phyloP scores from a whole-genome alignment of 1,140 invertebrate species.

The Lamellibrachia luymesi region DNA sequence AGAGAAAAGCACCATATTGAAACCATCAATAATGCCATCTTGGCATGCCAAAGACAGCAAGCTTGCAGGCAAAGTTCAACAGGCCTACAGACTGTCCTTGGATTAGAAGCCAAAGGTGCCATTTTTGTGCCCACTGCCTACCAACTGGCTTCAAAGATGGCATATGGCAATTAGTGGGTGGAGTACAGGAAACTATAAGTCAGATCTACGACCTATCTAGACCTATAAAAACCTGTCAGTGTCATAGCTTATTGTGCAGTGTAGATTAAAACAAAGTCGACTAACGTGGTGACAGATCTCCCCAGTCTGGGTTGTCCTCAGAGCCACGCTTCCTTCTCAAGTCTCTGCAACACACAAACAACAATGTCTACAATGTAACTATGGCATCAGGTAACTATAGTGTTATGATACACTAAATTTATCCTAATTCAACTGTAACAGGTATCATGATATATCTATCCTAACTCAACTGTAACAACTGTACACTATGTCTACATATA shows the following conservation, averaged over 20 bases:
- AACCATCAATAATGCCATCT: too few species aligned
- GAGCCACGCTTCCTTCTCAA: conserved; percentile 86
- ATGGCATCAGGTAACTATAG: background rate
- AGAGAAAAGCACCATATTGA: too few species aligned
- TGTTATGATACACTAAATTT: background rate
- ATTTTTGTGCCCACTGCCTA: too few species aligned
- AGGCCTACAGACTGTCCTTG: too few species aligned
- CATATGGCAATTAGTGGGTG: background rate
- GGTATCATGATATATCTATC: background rate
- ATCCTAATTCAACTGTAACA: background rate
- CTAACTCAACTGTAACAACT: background rate
- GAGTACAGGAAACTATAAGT: background rate
- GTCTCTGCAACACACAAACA: conserved; percentile 63
- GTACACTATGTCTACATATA: background rate
- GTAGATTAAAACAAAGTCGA: background rate
- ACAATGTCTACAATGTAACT: background rate
- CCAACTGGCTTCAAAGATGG: too few species aligned
- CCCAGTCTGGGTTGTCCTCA: conserved; percentile 86
- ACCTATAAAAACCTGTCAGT: background rate
- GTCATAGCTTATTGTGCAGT: background rate
- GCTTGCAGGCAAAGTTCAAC: too few species aligned
- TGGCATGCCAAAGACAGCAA: too few species aligned
- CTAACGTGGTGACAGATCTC: conserved; percentile 63
- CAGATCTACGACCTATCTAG: background rate
- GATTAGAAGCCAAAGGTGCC: too few species aligned